Evolutionary conservation across 2,113 vertebrate species (phyloP).

Genomic region (Apus apus): DNA sequence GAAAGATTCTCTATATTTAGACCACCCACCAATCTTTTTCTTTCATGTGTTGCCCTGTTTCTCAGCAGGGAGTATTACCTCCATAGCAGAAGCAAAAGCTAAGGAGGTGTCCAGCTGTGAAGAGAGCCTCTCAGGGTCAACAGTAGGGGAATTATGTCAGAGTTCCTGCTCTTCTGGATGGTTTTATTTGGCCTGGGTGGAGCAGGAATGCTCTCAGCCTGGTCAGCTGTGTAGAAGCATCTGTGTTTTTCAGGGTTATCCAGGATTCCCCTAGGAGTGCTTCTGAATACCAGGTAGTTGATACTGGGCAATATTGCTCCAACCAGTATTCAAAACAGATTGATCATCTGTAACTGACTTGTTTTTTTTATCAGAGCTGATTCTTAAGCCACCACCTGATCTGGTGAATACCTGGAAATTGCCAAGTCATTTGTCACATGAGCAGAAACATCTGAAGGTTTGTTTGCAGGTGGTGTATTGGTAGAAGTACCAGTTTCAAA

Average conservation of each 20-base stretch:
- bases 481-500: neutral
- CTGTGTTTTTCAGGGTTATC: neutral
- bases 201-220: neutral
- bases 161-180: neutral
- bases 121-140: neutral
- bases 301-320: neutral
- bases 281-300: neutral
- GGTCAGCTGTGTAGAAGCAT: neutral
- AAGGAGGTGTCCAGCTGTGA: conserved; percentile 21
- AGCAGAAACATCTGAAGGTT: neutral
- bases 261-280: neutral
- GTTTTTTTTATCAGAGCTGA: neutral
- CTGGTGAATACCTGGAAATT: neutral
- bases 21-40: conserved; percentile 1
- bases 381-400: neutral
- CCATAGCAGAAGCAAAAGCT: neutral
- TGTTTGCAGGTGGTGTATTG: neutral
- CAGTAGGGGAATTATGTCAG: neutral
- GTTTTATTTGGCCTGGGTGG: neutral
- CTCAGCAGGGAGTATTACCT: neutral
- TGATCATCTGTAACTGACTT: neutral
- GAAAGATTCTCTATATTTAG: neutral
- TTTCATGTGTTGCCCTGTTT: neutral
- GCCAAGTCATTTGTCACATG: neutral
- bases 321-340: neutral